A percentile compares a stretch with the other conserved stretches of the same genome.
Conservation (phyloP, 2,113 vertebrate genomes). For the Athene noctua region DNA sequence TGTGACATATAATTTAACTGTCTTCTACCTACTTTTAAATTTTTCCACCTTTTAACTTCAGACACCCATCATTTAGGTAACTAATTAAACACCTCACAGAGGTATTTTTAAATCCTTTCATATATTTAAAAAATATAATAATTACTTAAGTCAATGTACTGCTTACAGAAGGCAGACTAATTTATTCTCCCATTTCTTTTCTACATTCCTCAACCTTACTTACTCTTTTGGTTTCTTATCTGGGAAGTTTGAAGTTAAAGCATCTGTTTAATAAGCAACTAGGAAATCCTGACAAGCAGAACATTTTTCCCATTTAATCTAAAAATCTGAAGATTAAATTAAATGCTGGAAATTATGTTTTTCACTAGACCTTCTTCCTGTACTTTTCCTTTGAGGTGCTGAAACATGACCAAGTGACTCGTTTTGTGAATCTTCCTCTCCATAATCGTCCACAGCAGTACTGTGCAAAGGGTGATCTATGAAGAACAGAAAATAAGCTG, state of each 20-base stretch:
- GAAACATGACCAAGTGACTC: neutral
- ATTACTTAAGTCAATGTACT: neutral
- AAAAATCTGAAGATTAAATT: neutral
- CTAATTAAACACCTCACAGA: neutral
- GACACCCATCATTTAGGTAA: neutral
- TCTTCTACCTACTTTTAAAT: neutral
- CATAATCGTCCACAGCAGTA: conserved; percentile 70
- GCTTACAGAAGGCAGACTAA: neutral
- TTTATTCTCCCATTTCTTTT: neutral
- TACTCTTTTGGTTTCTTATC: neutral
- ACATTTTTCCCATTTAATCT: neutral
- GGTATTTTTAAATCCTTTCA: neutral
- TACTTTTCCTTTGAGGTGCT: neutral
- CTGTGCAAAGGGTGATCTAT: conserved; percentile 77
- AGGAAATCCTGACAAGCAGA: neutral
- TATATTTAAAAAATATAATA: neutral
- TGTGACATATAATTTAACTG: neutral
- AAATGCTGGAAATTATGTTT: neutral
- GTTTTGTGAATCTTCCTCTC: neutral
- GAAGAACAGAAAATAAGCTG: neutral
- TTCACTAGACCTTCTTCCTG: neutral
- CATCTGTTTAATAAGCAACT: neutral
- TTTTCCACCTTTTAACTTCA: neutral
- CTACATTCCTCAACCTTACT: neutral
- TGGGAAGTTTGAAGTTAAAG: neutral